A percentile compares a stretch with the other conserved stretches of the same genome.
Evolutionary conservation across 2,888 invertebrate genomes (phyloP).

Genomic region (Synanthedon tipuliformis): DNA sequence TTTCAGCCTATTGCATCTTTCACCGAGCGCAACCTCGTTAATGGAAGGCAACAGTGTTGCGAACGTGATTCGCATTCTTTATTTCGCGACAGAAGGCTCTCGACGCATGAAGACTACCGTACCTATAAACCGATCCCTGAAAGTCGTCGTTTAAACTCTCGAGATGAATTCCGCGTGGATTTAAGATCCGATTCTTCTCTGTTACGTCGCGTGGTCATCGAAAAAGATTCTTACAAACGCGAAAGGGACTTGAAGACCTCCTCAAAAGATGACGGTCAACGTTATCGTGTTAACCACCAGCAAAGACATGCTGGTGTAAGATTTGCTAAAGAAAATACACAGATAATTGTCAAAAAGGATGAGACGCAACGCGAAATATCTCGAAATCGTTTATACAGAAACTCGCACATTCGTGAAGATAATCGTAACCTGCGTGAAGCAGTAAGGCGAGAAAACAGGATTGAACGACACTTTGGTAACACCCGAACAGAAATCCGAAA

Average conservation of each 20-base stretch:
- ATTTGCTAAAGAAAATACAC: not conserved
- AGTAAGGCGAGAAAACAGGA: not conserved
- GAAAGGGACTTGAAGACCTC: not conserved
- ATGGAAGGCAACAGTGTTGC: slow-evolving; percentile 52
- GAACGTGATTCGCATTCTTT: slow-evolving; percentile 12
- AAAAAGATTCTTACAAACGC: slow-evolving; percentile 1
- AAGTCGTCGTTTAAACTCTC: slow-evolving; percentile 10
- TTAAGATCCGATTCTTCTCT: not conserved
- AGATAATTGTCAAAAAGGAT: not conserved
- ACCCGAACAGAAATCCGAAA: not conserved
- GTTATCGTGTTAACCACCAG: too few species aligned
- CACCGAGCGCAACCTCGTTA: slow-evolving; percentile 40
- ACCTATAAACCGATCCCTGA: slow-evolving; percentile 12
- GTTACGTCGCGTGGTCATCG: too few species aligned
- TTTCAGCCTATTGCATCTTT: slow-evolving; percentile 45
- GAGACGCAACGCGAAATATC: not conserved
- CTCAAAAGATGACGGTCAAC: not conserved
- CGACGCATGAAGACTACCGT: slow-evolving; percentile 18
- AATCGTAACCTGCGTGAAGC: not conserved
- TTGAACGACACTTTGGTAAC: not conserved
- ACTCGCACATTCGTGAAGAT: slow-evolving; percentile 3
- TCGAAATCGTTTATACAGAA: not conserved
- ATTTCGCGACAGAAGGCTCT: slow-evolving; percentile 19
- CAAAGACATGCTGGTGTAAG: not conserved
- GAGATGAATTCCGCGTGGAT: slow-evolving; percentile 15